Evolutionary conservation across 2,113 vertebrate species (phyloP).

Genomic region (Cheilinus undulatus): DNA sequence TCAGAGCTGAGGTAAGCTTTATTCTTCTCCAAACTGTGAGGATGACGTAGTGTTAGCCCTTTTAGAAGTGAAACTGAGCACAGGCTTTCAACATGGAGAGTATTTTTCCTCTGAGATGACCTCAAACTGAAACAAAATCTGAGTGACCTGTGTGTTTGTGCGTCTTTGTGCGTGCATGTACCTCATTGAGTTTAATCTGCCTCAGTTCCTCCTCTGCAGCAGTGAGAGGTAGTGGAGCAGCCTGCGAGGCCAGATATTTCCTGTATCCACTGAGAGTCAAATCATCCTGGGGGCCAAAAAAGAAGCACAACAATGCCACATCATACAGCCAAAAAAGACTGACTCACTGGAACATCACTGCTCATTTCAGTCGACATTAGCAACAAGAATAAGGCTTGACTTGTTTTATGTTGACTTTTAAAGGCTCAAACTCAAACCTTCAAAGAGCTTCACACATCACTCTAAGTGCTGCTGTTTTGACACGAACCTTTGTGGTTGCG

Average conservation of each 20-base stretch:
- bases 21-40: not conserved
- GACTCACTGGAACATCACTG: not conserved
- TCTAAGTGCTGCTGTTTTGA: not conserved
- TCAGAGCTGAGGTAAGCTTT: slow-evolving; percentile 25
- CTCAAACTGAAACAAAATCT: not conserved
- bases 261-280: slow-evolving; percentile 92
- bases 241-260: slow-evolving; percentile 89
- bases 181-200: slow-evolving; percentile 95
- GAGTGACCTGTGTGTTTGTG: not conserved
- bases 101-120: not conserved
- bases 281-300: slow-evolving; percentile 87
- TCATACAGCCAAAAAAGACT: not conserved
- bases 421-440: not conserved
- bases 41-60: not conserved
- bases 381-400: not conserved
- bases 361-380: not conserved
- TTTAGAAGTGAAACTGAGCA: slow-evolving; percentile 27
- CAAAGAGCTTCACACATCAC: not conserved
- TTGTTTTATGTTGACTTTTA: not conserved
- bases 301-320: slow-evolving; percentile 5
- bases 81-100: not conserved
- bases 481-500: slow-evolving; percentile 89
- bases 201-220: slow-evolving; percentile 96
- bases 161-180: slow-evolving; percentile 58
- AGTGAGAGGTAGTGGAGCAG: slow-evolving; percentile 93